Conservation (phyloP, 2,113 vertebrate genomes). For the Lichenostomus cassidix region DNA sequence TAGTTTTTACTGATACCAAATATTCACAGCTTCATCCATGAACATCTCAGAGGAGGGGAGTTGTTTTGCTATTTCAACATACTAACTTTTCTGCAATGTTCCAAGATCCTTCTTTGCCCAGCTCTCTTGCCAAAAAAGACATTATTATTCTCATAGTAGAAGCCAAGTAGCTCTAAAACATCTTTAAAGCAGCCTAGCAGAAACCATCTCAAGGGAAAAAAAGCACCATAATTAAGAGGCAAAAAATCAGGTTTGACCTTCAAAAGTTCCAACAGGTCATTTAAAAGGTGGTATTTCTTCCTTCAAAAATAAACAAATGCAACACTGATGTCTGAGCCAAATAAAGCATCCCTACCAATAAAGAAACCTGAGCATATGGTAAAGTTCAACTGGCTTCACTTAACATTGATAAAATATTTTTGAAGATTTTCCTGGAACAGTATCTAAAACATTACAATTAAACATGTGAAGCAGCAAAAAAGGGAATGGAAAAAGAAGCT, state of each 20-base stretch:
- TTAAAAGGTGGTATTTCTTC: not conserved
- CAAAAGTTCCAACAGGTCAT: not conserved
- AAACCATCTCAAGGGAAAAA: not conserved
- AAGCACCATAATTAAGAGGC: not conserved
- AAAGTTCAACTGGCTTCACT: not conserved
- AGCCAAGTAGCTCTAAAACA: not conserved
- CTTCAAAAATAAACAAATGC: not conserved
- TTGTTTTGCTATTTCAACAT: not conserved
- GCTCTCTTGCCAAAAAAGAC: not conserved
- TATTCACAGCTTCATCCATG: not conserved
- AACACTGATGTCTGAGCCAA: not conserved
- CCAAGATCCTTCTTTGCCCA: not conserved
- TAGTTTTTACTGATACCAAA: not conserved
- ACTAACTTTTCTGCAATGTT: not conserved
- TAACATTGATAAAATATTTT: not conserved
- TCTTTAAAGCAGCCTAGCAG: not conserved
- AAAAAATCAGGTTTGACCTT: not conserved
- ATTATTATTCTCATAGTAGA: not conserved
- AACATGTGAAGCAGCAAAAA: not conserved
- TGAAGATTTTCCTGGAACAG: not conserved
- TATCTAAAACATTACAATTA: not conserved
- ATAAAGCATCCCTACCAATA: not conserved
- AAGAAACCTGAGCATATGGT: not conserved
- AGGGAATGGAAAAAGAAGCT: not conserved
- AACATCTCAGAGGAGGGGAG: not conserved